phyloP scores from a whole-genome alignment of 2,888 invertebrate genomes.

The Drosophila diplacantha region DNA sequence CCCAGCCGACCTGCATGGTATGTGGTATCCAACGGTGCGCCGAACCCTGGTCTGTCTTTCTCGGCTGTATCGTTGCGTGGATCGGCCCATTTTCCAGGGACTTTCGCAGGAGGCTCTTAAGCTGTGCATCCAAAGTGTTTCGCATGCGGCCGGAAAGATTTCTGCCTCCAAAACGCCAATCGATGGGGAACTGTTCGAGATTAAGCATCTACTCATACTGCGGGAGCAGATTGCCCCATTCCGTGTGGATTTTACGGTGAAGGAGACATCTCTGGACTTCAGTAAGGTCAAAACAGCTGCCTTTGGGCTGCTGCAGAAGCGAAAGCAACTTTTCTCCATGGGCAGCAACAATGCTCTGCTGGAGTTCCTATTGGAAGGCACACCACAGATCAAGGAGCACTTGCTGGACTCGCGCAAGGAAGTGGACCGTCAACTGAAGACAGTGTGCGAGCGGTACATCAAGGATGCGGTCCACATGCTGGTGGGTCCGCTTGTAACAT shows the following conservation, averaged over 20 bases:
- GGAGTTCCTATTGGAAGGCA: conserved; percentile 94
- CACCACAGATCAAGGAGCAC: conserved; percentile 95
- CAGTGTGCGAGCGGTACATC: conserved; percentile 93
- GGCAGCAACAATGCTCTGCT: conserved; percentile 93
- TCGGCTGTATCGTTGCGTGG: conserved; percentile 91
- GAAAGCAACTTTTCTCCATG: conserved; percentile 90
- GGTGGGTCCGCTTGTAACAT: conserved; percentile 85
- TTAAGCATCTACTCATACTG: conserved; percentile 97
- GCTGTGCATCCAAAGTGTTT: conserved; percentile 93
- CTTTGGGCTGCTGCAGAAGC: conserved; percentile 85
- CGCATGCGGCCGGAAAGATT: conserved; percentile 88
- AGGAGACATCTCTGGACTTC: conserved; percentile 95
- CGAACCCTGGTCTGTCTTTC: conserved; percentile 96
- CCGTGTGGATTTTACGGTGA: conserved; percentile 94
- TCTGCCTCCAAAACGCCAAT: conserved; percentile 85
- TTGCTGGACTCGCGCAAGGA: conserved; percentile 96
- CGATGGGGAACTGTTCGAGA: conserved; percentile 98
- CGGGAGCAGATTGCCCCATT: conserved; percentile 99
- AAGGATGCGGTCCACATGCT: conserved; percentile 86
- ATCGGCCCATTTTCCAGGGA: conserved; percentile 96
- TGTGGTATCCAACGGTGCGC: conserved; percentile 99
- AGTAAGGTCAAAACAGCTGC: conserved; percentile 94
- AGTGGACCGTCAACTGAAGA: conserved; percentile 94
- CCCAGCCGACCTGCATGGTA: conserved; percentile 97
- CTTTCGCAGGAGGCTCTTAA: conserved; percentile 97